Percentiles rank a stretch among this genome's conserved stretches.
These are phyloP conservation scores for Apodemia zela DNA, from an alignment of 2,888 invertebrate species.

Conservation along the genomic window DNA sequence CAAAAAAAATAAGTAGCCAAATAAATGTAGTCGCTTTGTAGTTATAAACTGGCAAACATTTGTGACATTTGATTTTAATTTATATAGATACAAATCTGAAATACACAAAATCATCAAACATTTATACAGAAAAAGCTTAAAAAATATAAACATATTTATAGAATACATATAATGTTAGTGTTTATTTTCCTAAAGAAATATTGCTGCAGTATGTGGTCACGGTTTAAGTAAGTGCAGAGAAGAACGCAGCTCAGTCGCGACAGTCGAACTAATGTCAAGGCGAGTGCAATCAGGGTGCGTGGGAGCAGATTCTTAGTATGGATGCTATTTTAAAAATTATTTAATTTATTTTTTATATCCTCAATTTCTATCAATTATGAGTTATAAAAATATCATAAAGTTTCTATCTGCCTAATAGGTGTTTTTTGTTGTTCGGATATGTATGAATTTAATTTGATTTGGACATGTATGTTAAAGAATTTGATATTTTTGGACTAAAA, in stretches of 20 bases:
- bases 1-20: no score
- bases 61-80: no score
- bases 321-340: constrained; percentile 39
- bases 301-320: constrained; percentile 50
- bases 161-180: constrained; percentile 20
- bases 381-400: not conserved
- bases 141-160: constrained; percentile 1
- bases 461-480: no score
- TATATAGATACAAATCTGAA: no score
- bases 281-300: constrained; percentile 74
- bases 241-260: constrained; percentile 50
- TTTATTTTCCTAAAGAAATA: constrained; percentile 10
- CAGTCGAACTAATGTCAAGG: constrained; percentile 77
- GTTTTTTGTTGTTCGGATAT: no score
- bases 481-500: no score
- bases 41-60: no score
- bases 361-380: constrained; percentile 11
- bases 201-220: constrained; percentile 33
- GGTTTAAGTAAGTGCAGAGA: constrained; percentile 38
- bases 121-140: not conserved
- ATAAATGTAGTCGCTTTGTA: no score
- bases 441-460: no score
- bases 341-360: constrained; percentile 4
- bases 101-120: no score
- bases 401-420: no score